Evolutionary conservation across 2,888 invertebrate genomes (phyloP), one percentile per base, ranked within the genome.

Genomic region (Sphinx pinastri): DNA sequence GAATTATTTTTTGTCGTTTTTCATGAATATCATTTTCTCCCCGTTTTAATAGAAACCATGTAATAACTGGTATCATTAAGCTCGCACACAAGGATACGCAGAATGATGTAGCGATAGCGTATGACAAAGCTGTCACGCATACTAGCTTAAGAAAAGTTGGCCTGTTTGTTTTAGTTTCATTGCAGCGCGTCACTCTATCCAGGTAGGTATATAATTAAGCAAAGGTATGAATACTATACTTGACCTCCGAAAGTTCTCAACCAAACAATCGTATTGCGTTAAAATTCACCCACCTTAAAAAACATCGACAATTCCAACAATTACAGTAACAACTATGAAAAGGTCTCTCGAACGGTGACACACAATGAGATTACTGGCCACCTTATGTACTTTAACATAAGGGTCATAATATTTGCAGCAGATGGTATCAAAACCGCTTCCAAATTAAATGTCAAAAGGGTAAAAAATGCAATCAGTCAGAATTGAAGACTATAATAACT

Each of bases 381-480:
- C 51, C 54, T 70, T 67, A 70, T 12, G 6, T 1, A 11, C 31
- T 52, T 51, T 13, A 1, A 7, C 16, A 59, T 70, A 67, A 12
- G 58, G 59, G 49, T 51, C 51, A 68, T 19, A 70, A 59, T 70
- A 12, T 54, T 52, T 49, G 31, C 31, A 25, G 67, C 51, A 67
- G 45, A 67, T 54, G 31, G 45, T 57, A 67, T 63, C 63, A 49
- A 70, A 16, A 59, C 45, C 47, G 67, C 47, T 69, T 54, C 67
- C 67, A 68, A 70, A 70, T 70, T 67, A 58, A 70, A 70, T 70
- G 70, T 70, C 70, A 70, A 70, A 68, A 51, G 67, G 25, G 52
- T 45, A 59, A 70, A 70, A 70, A 68, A 59, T 70, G 52, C 67
- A 70, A 70, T 67, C 70, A 68, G 54, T 70, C 70, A 70, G 70